Percentiles rank a stretch among this genome's conserved stretches.
Conservation (phyloP, 2,888 invertebrate genomes). For the Lampropteryx suffumata region DNA sequence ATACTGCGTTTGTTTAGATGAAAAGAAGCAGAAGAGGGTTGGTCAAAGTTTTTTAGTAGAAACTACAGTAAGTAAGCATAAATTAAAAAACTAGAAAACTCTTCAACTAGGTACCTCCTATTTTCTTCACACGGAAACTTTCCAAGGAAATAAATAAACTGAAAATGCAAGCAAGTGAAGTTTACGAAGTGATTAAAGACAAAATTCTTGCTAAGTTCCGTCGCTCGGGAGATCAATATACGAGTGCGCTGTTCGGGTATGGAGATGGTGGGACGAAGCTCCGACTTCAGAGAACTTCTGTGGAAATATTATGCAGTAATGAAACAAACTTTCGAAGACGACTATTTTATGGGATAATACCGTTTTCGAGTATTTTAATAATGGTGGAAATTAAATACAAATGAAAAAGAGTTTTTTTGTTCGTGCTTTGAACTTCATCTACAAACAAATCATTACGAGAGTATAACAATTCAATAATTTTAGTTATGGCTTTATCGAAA, state of each 20-base stretch:
- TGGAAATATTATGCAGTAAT: conserved; percentile 33
- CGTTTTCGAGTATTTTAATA: conserved; percentile 3
- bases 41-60: too few relatives aligned
- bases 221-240: conserved; percentile 26
- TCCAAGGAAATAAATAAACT: conserved; percentile 2
- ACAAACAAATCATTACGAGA: too few relatives aligned
- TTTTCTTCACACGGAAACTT: background rate
- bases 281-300: conserved; percentile 27
- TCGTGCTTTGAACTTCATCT: too few relatives aligned
- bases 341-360: conserved; percentile 15
- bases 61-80: too few relatives aligned
- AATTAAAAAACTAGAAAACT: too few relatives aligned
- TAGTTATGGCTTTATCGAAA: too few relatives aligned
- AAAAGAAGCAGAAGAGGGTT: too few relatives aligned
- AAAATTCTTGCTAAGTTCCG: conserved; percentile 28
- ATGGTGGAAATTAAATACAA: too few relatives aligned
- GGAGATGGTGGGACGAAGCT: conserved; percentile 17
- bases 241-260: conserved; percentile 14
- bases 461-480: too few relatives aligned
- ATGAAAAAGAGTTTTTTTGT: too few relatives aligned
- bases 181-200: conserved; percentile 17
- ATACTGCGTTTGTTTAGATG: too few relatives aligned
- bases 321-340: conserved; percentile 20
- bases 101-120: too few relatives aligned
- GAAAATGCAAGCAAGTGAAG: conserved; percentile 13